phyloP scores from a whole-genome alignment of 2,888 invertebrate genomes.

The Pemphredon lugubris region DNA sequence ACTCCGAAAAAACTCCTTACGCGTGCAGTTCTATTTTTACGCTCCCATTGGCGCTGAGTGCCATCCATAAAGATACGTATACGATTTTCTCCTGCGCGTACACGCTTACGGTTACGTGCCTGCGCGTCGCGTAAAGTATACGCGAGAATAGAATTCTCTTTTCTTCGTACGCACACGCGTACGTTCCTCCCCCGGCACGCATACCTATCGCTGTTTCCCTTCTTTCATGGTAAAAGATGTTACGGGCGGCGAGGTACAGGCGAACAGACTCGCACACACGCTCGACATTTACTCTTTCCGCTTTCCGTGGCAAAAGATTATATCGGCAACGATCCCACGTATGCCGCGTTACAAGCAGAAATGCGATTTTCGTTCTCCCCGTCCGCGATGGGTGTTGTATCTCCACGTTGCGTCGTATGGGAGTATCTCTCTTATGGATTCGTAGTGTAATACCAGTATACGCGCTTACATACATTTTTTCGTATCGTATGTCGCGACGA shows the following conservation, averaged over 20 bases:
- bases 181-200: neutral
- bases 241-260: neutral
- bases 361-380: constrained; percentile 17
- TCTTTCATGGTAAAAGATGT: constrained; percentile 1
- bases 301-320: constrained; percentile 19
- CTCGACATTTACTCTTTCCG: constrained; percentile 10
- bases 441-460: too few species aligned
- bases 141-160: constrained; percentile 2
- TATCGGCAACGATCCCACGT: constrained; percentile 20
- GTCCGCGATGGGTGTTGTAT: too few species aligned
- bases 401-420: too few species aligned
- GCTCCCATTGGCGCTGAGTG: neutral
- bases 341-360: constrained; percentile 1
- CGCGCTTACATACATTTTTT: too few species aligned
- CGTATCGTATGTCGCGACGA: too few species aligned
- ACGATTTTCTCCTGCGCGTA: constrained; percentile 11
- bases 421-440: too few species aligned
- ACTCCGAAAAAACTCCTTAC: neutral
- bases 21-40: constrained; percentile 21
- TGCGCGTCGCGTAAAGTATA: neutral
- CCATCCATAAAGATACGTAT: constrained; percentile 11
- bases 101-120: too few species aligned
- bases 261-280: neutral
- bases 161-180: neutral
- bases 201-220: neutral